Evolutionary conservation across 2,113 vertebrate genomes (phyloP).

Genomic region (Parotia lawesii): DNA sequence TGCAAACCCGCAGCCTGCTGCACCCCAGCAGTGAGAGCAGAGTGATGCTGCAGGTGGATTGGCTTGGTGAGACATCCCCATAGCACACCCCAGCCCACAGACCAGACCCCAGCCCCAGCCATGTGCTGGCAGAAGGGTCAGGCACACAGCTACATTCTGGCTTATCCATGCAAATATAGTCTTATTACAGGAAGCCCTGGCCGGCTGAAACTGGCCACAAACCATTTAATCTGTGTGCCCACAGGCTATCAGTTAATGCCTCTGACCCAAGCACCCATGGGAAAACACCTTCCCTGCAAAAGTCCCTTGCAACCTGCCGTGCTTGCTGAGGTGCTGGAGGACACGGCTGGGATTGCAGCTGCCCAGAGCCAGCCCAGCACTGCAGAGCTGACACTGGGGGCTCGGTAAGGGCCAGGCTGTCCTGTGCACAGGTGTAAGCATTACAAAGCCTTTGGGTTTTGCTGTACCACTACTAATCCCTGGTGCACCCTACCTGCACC

Average conservation of each 20-base stretch:
- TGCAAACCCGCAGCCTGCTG: background rate
- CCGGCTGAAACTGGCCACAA: background rate
- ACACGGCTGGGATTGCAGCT: background rate
- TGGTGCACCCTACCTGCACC: background rate
- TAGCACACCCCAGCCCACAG: background rate
- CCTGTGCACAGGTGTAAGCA: background rate
- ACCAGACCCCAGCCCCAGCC: background rate
- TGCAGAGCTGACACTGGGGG: background rate
- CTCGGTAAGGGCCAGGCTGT: background rate
- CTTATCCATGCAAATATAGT: fast-evolving
- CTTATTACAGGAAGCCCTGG: background rate
- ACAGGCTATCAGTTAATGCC: background rate
- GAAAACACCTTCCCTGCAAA: background rate
- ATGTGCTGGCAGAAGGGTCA: background rate
- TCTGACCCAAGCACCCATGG: background rate
- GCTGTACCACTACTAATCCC: background rate
- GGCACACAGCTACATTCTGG: background rate
- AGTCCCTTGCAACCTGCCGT: background rate
- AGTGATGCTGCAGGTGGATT: background rate
- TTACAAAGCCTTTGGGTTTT: background rate
- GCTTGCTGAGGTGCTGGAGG: background rate
- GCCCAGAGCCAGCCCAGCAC: background rate
- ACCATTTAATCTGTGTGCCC: background rate
- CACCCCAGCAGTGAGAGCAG: background rate
- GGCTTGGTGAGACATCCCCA: background rate